These are phyloP conservation scores for Anguilla obscura DNA, from an alignment of 2,797 vertebrate species.

Conservation along the genomic window DNA sequence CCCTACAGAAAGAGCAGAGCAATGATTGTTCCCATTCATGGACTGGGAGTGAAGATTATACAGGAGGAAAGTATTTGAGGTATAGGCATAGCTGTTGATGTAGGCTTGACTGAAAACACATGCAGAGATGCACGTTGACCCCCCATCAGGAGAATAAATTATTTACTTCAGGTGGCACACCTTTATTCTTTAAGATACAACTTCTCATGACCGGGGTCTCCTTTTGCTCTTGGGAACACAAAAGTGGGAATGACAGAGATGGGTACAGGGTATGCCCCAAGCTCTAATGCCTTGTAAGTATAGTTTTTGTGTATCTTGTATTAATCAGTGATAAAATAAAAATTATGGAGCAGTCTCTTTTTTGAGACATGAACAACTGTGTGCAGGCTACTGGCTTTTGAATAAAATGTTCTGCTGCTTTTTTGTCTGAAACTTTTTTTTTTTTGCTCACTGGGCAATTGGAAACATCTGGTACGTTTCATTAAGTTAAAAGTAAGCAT, in stretches of 20 bases:
- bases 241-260: background rate
- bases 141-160: background rate
- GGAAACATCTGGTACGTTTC: slow-evolving; percentile 47
- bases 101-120: background rate
- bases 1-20: no score
- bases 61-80: no score
- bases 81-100: no score
- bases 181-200: background rate
- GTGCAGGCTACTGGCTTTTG: background rate
- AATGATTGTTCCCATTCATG: background rate
- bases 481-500: slow-evolving; percentile 66
- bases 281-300: background rate
- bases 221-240: background rate
- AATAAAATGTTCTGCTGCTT: background rate
- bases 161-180: background rate
- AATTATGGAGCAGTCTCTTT: background rate
- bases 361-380: background rate
- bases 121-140: background rate
- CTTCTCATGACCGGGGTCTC: background rate
- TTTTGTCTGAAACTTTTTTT: slow-evolving; percentile 33
- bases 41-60: no score
- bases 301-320: background rate
- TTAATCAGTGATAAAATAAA: background rate
- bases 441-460: background rate
- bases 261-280: background rate